A percentile compares a stretch with the other conserved stretches of the same genome.
These are phyloP conservation scores for Eupithecia exiguata DNA, from an alignment of 2,888 invertebrate genomes.

Conservation along the genomic window DNA sequence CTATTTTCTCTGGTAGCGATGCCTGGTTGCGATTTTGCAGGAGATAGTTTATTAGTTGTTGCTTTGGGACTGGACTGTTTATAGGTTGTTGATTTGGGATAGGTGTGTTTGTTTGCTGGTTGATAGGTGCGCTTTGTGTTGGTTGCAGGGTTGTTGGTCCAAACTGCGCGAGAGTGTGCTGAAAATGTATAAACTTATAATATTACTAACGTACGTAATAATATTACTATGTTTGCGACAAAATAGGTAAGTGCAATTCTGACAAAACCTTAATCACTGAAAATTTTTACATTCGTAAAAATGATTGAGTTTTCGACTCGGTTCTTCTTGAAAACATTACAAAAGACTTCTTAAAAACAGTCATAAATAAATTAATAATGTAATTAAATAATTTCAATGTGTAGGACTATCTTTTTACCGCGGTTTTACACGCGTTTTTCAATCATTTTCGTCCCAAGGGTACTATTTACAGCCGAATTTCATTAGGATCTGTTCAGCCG, in stretches of 20 bases:
- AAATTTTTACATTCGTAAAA: too few relatives aligned
- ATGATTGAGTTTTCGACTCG: not conserved
- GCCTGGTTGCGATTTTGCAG: constrained; percentile 27
- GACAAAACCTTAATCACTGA: too few relatives aligned
- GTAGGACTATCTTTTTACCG: too few relatives aligned
- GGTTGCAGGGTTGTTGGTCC: constrained; percentile 15
- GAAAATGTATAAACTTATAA: constrained; percentile 21
- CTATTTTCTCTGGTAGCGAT: constrained; percentile 48
- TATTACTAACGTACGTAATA: too few relatives aligned
- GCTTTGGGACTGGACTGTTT: constrained; percentile 18
- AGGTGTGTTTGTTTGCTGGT: not conserved
- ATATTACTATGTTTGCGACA: too few relatives aligned
- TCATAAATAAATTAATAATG: not conserved
- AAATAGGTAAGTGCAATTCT: too few relatives aligned
- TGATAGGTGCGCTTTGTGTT: not conserved
- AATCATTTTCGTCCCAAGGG: too few relatives aligned
- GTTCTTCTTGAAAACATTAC: not conserved
- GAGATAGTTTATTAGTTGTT: constrained; percentile 28
- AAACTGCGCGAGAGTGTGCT: constrained; percentile 35
- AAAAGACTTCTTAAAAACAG: too few relatives aligned
- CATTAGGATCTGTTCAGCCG: too few relatives aligned
- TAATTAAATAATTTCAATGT: not conserved
- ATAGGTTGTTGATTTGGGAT: not conserved
- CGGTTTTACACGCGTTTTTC: too few relatives aligned
- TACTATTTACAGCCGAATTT: too few relatives aligned